phyloP scores from a whole-genome alignment of 2,113 vertebrate genomes.

The Todiramphus saurophagus region DNA sequence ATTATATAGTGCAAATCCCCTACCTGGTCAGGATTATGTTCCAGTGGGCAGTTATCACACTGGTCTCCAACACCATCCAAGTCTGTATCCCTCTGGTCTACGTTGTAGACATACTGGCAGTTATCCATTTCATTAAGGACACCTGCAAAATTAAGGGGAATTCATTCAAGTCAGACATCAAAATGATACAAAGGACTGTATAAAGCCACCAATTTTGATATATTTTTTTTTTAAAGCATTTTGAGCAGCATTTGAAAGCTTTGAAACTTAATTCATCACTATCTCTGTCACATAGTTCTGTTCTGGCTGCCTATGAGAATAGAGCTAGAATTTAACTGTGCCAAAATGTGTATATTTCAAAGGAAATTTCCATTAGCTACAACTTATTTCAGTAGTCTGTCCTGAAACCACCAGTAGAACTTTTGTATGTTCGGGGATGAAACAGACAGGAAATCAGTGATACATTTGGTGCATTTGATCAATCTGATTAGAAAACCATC shows the following conservation, averaged over 20 bases:
- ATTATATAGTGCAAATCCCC: neutral
- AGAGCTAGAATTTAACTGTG: neutral
- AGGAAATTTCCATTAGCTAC: neutral
- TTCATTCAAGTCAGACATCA: neutral
- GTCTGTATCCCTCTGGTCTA: slow-evolving; percentile 94
- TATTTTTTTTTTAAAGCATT: neutral
- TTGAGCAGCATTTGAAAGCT: neutral
- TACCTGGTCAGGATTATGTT: slow-evolving; percentile 98
- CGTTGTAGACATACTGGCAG: slow-evolving; percentile 96
- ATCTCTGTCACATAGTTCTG: neutral
- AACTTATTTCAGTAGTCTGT: neutral
- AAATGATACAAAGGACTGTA: neutral
- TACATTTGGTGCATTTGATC: neutral
- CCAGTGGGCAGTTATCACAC: slow-evolving; percentile 97
- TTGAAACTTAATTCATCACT: neutral
- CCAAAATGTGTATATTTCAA: neutral
- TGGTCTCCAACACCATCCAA: slow-evolving; percentile 96
- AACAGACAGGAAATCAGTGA: neutral
- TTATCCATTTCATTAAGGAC: slow-evolving; percentile 96
- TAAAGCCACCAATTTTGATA: neutral
- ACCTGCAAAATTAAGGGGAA: slow-evolving; percentile 69
- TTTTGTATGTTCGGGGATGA: neutral
- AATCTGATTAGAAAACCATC: neutral
- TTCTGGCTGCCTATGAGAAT: neutral
- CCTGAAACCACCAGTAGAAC: neutral